Evolutionary conservation across 2,797 vertebrate genomes (phyloP).

Genomic region (Ptychobarbus kaznakovi): DNA sequence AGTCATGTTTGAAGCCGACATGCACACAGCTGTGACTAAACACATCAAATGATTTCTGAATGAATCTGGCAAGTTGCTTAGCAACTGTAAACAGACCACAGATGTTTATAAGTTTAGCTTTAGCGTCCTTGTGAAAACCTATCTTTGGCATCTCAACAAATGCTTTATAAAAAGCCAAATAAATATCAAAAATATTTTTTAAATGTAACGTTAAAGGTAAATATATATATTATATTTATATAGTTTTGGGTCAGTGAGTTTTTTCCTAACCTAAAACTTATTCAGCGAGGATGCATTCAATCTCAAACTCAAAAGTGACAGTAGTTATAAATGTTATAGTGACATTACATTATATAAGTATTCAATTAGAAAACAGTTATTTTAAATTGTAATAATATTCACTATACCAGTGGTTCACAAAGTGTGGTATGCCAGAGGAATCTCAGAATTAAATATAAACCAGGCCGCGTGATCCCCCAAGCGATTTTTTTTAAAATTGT

Average conservation of each 20-base stretch:
- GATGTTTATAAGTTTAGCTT: not conserved
- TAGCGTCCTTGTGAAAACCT: not conserved
- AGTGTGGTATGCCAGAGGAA: too few species aligned
- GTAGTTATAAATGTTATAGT: not conserved
- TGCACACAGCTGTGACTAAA: not conserved
- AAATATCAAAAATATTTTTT: not conserved
- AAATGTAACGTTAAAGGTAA: not conserved
- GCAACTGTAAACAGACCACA: not conserved
- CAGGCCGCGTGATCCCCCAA: too few species aligned
- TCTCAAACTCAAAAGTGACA: not conserved
- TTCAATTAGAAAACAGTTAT: too few species aligned
- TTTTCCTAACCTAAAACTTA: not conserved
- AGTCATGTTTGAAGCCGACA: conserved; percentile 2
- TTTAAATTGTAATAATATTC: too few species aligned
- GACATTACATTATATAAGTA: too few species aligned
- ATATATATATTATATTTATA: not conserved
- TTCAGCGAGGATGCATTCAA: not conserved
- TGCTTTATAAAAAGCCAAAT: not conserved
- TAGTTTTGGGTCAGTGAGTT: not conserved
- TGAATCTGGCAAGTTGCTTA: not conserved
- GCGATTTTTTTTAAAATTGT: too few species aligned
- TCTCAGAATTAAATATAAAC: too few species aligned
- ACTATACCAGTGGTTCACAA: too few species aligned
- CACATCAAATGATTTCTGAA: not conserved
- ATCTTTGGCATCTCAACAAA: not conserved